Evolutionary conservation across 1,140 invertebrate genomes (phyloP).

Genomic region (Trissolcus basalis): DNA sequence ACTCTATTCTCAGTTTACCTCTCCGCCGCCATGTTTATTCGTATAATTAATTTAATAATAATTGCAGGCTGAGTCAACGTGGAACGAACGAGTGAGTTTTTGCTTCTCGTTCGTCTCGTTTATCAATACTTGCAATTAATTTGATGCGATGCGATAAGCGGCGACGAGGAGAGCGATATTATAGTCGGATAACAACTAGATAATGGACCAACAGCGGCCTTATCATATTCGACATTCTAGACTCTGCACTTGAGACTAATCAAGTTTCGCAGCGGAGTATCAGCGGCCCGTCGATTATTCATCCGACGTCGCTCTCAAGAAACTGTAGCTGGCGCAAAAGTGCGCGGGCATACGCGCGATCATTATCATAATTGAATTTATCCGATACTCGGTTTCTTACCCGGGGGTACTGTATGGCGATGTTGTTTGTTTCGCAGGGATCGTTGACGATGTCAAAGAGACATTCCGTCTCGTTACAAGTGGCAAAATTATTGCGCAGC

Average conservation of each 20-base stretch:
- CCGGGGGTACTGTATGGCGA: conserved; percentile 72
- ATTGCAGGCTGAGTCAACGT: too few relatives aligned
- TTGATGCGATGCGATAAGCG: conserved; percentile 27
- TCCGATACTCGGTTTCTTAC: conserved; percentile 50
- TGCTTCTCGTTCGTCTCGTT: conserved; percentile 5
- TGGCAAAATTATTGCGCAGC: conserved; percentile 58
- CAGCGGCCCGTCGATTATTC: too few relatives aligned
- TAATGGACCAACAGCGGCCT: conserved; percentile 43
- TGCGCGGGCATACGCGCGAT: not conserved
- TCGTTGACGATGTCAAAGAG: conserved; percentile 81
- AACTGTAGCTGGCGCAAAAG: too few relatives aligned
- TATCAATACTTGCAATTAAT: conserved; percentile 39
- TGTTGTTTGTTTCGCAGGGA: conserved; percentile 82
- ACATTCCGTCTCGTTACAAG: conserved; percentile 77
- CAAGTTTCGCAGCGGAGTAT: not conserved
- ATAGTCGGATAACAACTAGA: conserved; percentile 31
- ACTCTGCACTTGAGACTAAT: conserved; percentile 31
- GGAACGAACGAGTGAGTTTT: not conserved
- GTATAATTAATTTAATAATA: conserved; percentile 29
- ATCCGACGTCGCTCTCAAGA: too few relatives aligned
- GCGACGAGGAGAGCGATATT: conserved; percentile 22
- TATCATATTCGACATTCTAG: conserved; percentile 47
- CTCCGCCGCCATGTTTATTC: too few relatives aligned
- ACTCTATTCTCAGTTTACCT: too few relatives aligned
- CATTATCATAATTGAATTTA: not conserved